Evolutionary conservation across 30 jellyfish, hydroid and myxozoan genomes (phyloP).

Genomic region (Cassiopea xamachana): DNA sequence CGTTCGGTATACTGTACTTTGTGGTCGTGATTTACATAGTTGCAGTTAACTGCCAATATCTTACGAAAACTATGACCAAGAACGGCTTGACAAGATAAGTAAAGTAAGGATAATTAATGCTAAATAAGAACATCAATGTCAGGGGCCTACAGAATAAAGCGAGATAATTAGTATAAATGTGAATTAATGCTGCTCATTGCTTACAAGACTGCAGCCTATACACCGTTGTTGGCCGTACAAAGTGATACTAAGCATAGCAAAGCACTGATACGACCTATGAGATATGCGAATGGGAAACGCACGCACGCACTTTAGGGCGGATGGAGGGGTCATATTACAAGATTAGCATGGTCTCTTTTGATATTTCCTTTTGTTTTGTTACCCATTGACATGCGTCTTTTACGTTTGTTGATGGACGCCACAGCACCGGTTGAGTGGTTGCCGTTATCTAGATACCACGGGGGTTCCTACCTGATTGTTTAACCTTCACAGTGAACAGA

Average conservation of each 20-base stretch:
- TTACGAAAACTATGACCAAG: no score
- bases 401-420: conserved; percentile 74
- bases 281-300: conserved; percentile 52
- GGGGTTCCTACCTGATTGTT: conserved; percentile 25
- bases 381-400: conserved; percentile 58
- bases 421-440: conserved; percentile 73
- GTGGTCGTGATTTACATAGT: no score
- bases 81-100: no score
- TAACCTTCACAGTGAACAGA: not conserved
- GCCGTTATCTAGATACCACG: conserved; percentile 55
- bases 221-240: no score
- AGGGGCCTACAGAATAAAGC: no score
- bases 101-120: no score
- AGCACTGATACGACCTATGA: conserved; percentile 39
- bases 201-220: no score
- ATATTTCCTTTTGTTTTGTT: conserved; percentile 45
- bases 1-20: no score
- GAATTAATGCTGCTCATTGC: no score
- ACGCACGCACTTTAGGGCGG: conserved; percentile 64
- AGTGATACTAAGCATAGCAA: not conserved
- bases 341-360: conserved; percentile 48
- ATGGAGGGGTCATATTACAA: conserved; percentile 59
- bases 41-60: no score
- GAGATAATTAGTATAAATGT: no score
- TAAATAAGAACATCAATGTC: no score